These are phyloP conservation scores for Pollachius pollachius DNA, from an alignment of 2,113 vertebrate species.

Conservation along the genomic window DNA sequence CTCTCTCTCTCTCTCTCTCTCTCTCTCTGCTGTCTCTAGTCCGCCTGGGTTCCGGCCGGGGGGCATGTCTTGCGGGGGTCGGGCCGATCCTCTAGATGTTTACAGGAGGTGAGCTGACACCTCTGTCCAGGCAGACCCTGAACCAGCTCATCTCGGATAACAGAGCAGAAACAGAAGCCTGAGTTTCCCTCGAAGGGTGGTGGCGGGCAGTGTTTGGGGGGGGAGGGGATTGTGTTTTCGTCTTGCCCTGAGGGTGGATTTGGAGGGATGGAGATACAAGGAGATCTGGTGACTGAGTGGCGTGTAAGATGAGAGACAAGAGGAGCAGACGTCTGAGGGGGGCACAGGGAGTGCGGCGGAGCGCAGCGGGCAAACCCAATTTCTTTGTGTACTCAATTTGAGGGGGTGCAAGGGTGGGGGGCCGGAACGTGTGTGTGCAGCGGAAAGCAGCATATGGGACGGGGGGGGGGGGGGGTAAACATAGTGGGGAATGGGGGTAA, in stretches of 20 bases:
- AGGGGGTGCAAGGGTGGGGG: too few species aligned
- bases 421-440: too few species aligned
- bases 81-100: conserved; percentile 70
- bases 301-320: neutral
- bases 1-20: too few species aligned
- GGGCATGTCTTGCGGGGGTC: conserved; percentile 42
- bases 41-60: conserved; percentile 44
- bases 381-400: too few species aligned
- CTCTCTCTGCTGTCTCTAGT: neutral
- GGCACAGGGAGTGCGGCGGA: neutral
- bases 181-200: neutral
- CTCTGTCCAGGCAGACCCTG: conserved; percentile 28
- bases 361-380: neutral
- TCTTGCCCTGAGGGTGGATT: neutral
- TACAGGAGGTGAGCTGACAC: conserved; percentile 50
- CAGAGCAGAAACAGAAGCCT: conserved; percentile 8
- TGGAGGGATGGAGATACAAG: neutral
- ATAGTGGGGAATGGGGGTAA: too few species aligned
- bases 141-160: conserved; percentile 23
- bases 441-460: too few species aligned
- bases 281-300: conserved; percentile 6
- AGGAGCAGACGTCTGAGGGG: neutral
- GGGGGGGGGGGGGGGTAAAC: too few species aligned
- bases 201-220: neutral
- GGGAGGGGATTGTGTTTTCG: neutral